Evolutionary conservation across 2,797 vertebrate genomes (phyloP).

Genomic region (Graptemys geographica): DNA sequence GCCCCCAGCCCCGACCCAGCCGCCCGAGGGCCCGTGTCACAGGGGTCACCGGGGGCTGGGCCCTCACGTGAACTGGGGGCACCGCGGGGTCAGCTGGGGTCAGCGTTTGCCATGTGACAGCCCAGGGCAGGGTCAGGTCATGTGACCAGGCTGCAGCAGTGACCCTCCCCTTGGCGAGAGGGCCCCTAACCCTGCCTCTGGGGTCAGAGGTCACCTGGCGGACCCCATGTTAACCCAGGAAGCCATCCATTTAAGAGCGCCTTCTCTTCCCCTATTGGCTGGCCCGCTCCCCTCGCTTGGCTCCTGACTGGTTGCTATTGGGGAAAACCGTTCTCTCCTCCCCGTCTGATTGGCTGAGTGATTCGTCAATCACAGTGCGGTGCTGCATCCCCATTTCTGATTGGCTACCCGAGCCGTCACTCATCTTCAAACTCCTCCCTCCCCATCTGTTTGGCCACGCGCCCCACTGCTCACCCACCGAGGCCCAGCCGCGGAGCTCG

Average conservation of each 20-base stretch:
- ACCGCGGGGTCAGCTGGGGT: too few species aligned
- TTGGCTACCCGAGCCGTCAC: background rate
- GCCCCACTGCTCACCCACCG: too few species aligned
- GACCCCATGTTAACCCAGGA: background rate
- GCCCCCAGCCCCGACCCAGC: background rate
- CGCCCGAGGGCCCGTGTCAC: background rate
- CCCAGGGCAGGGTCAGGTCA: background rate
- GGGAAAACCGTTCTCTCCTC: rapidly evolving
- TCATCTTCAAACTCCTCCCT: background rate
- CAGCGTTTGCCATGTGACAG: background rate
- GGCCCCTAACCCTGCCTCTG: too few species aligned
- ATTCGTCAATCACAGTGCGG: background rate
- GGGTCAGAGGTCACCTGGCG: background rate
- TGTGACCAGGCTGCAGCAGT: background rate
- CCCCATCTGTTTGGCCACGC: background rate
- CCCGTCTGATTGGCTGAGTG: background rate
- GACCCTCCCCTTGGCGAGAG: too few species aligned
- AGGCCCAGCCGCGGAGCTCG: background rate
- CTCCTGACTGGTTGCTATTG: background rate
- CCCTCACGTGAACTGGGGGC: too few species aligned
- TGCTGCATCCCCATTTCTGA: background rate
- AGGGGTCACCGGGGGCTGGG: background rate
- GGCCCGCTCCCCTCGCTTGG: background rate
- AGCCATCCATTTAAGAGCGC: background rate
- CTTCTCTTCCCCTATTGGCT: background rate